phyloP scores from a whole-genome alignment of 2,113 vertebrate species.

The Thermophis baileyi region DNA sequence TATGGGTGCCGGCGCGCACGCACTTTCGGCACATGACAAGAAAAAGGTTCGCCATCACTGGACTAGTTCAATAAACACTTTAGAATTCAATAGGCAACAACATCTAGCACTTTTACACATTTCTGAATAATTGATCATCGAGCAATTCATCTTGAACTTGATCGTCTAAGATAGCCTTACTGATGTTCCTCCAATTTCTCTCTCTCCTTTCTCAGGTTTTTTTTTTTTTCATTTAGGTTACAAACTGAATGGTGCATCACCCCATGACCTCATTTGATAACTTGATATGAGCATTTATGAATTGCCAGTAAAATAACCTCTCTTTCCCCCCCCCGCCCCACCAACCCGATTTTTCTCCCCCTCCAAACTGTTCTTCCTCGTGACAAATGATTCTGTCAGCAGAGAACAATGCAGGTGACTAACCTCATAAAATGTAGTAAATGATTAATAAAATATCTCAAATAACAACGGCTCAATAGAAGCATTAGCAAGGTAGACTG shows the following conservation, averaged over 20 bases:
- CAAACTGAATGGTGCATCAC: constrained; percentile 43
- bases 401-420: constrained; percentile 64
- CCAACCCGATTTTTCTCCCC: constrained; percentile 36
- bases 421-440: constrained; percentile 65
- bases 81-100: constrained; percentile 58
- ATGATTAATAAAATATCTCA: constrained; percentile 66
- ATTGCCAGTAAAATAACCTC: constrained; percentile 64
- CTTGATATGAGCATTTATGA: constrained; percentile 48
- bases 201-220: constrained; percentile 14
- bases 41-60: no score
- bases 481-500: constrained; percentile 14
- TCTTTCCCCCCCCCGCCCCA: constrained; percentile 34
- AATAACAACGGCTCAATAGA: constrained; percentile 47
- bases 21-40: no score
- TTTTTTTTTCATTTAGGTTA: constrained; percentile 48
- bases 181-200: constrained; percentile 29
- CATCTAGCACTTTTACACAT: constrained; percentile 47
- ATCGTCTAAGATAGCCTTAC: constrained; percentile 57
- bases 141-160: constrained; percentile 51
- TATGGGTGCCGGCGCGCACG: no score
- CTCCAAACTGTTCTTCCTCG: constrained; percentile 28
- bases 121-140: constrained; percentile 72
- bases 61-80: constrained; percentile 42
- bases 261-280: constrained; percentile 56
- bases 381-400: constrained; percentile 67